A percentile compares a stretch with the other conserved stretches of the same genome.
Evolutionary conservation across 37 sponge, comb jelly and placozoan species (phyloP).

Genomic region (Corticium candelabrum): DNA sequence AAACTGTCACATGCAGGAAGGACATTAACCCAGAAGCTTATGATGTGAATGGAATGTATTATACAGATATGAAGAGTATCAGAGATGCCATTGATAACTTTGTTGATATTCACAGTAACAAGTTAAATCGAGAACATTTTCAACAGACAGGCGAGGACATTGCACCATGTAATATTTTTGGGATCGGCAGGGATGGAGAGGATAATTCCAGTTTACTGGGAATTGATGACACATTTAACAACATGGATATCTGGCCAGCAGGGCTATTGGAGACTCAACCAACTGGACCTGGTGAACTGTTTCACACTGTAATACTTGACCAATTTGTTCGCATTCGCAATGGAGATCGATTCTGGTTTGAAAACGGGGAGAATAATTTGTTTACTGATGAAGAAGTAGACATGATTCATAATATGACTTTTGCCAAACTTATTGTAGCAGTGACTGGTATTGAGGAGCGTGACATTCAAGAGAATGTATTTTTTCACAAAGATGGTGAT

Average conservation of each 20-base stretch:
- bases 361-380: constrained; percentile 58
- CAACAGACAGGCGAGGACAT: no score
- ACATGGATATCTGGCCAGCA: constrained; percentile 76
- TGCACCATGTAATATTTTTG: no score
- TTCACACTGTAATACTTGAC: constrained; percentile 70
- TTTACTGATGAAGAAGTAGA: constrained; percentile 59
- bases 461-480: neutral
- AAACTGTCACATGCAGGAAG: constrained; percentile 31
- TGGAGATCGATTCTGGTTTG: constrained; percentile 92
- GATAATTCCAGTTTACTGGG: no score
- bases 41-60: no score
- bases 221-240: neutral
- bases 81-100: no score
- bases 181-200: no score
- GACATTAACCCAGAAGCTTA: constrained; percentile 43
- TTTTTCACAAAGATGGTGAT: neutral
- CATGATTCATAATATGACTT: constrained; percentile 33
- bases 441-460: neutral
- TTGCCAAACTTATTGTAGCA: constrained; percentile 40
- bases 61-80: no score
- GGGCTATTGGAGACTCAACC: constrained; percentile 72
- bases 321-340: constrained; percentile 88
- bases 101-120: no score
- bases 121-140: no score
- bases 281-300: constrained; percentile 80